Conservation (phyloP, 1,140 invertebrate genomes). For the Heliconius hewitsoni region DNA sequence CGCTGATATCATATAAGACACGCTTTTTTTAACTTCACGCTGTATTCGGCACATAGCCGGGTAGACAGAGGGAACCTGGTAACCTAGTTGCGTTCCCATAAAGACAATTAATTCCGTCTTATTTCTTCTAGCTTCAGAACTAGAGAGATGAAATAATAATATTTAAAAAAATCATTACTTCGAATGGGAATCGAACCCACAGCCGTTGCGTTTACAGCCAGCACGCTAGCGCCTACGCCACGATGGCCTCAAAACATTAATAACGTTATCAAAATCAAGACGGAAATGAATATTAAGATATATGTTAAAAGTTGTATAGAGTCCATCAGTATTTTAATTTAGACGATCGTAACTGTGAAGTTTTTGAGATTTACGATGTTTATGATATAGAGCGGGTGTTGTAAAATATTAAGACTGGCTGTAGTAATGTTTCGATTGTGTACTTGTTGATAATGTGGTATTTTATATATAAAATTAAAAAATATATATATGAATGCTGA, state of each 20-base stretch:
- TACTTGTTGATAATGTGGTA: background rate
- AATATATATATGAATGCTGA: too few relatives aligned
- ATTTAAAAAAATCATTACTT: too few relatives aligned
- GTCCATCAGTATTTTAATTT: constrained; percentile 9
- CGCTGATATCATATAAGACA: too few relatives aligned
- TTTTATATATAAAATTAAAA: too few relatives aligned
- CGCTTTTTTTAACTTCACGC: too few relatives aligned
- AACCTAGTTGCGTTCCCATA: too few relatives aligned
- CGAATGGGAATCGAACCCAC: background rate
- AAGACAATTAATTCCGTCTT: too few relatives aligned
- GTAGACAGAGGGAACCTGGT: too few relatives aligned
- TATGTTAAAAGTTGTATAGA: constrained; percentile 1
- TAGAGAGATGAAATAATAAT: too few relatives aligned
- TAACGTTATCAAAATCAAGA: background rate
- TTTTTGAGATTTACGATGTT: constrained; percentile 11
- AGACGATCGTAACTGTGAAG: constrained; percentile 8
- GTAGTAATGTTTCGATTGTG: background rate
- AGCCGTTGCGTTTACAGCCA: background rate
- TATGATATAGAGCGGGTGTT: constrained; percentile 4
- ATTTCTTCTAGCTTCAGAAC: too few relatives aligned
- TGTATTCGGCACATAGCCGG: too few relatives aligned
- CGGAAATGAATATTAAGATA: background rate
- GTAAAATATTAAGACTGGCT: background rate
- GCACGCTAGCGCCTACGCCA: background rate
- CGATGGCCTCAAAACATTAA: background rate